A percentile compares a stretch with the other conserved stretches of the same genome.
These are phyloP conservation scores for Alsophila aescularia DNA, from an alignment of 2,888 invertebrate species.

Conservation along the genomic window DNA sequence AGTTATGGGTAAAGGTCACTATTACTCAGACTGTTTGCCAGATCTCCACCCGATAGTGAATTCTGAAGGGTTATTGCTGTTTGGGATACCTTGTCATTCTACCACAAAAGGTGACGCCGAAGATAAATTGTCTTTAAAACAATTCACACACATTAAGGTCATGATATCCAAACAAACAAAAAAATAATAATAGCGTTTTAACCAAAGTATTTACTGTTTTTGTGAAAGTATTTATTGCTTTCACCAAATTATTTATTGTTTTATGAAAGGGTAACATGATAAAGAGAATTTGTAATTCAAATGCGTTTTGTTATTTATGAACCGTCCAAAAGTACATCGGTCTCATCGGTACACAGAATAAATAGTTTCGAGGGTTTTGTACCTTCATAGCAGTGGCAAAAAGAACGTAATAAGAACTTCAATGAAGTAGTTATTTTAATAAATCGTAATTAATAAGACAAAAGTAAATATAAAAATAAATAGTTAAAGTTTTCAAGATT, in stretches of 20 bases:
- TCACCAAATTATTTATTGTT: constrained; percentile 2
- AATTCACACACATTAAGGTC: background rate
- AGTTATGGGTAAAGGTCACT: background rate
- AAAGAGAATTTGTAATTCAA: constrained; percentile 12
- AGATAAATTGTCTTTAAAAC: background rate
- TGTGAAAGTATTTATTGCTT: constrained; percentile 6
- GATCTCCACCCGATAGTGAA: background rate
- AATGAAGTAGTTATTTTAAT: no score
- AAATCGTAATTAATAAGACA: no score
- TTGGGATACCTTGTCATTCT: constrained; percentile 3
- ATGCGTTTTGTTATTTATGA: constrained; percentile 34
- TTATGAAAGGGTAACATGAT: constrained; percentile 1
- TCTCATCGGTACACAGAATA: no score
- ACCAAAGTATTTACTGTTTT: background rate
- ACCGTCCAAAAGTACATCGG: constrained; percentile 36
- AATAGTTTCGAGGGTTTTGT: no score
- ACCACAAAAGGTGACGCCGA: background rate
- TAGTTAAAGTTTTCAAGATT: no score
- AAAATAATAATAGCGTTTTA: background rate
- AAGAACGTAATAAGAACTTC: constrained; percentile 7
- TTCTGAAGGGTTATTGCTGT: no score
- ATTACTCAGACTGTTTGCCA: background rate
- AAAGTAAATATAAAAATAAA: no score
- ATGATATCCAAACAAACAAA: constrained; percentile 7
- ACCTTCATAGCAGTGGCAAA: constrained; percentile 42